Evolutionary conservation across 2,113 vertebrate genomes (phyloP).

Genomic region (Ovis canadensis): DNA sequence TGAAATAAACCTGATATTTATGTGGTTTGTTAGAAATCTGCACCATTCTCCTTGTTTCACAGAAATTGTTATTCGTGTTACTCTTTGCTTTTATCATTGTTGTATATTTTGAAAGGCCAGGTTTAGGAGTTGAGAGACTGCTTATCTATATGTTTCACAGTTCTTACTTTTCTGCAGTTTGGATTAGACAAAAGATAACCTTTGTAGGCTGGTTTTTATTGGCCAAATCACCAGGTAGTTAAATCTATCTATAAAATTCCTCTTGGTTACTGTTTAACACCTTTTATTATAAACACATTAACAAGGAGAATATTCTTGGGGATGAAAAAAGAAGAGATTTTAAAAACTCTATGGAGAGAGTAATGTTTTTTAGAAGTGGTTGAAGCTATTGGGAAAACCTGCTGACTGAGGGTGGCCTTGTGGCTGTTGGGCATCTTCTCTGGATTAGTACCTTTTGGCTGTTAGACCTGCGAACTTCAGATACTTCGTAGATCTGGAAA

Average conservation of each 20-base stretch:
- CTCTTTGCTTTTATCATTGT: neutral
- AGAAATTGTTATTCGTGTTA: neutral
- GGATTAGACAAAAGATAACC: neutral
- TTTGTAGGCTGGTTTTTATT: neutral
- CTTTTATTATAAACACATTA: neutral
- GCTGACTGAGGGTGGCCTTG: neutral
- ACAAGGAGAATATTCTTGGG: neutral
- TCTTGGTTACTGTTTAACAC: neutral
- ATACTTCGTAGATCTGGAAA: neutral
- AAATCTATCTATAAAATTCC: neutral
- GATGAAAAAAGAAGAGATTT: neutral
- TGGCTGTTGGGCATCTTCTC: neutral
- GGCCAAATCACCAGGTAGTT: neutral
- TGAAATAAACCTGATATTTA: neutral
- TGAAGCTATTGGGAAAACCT: neutral
- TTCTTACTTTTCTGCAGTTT: neutral
- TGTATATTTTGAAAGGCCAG: constrained; percentile 11
- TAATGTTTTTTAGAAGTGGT: neutral
- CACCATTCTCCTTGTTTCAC: neutral
- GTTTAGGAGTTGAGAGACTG: neutral
- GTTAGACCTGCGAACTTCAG: neutral
- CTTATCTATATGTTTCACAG: neutral
- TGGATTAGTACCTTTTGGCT: neutral
- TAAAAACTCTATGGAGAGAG: neutral
- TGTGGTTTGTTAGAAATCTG: neutral